Percentiles rank a stretch among this genome's conserved stretches.
These are phyloP conservation scores for Lypha dubia DNA, from an alignment of 2,888 invertebrate species.

Conservation along the genomic window DNA sequence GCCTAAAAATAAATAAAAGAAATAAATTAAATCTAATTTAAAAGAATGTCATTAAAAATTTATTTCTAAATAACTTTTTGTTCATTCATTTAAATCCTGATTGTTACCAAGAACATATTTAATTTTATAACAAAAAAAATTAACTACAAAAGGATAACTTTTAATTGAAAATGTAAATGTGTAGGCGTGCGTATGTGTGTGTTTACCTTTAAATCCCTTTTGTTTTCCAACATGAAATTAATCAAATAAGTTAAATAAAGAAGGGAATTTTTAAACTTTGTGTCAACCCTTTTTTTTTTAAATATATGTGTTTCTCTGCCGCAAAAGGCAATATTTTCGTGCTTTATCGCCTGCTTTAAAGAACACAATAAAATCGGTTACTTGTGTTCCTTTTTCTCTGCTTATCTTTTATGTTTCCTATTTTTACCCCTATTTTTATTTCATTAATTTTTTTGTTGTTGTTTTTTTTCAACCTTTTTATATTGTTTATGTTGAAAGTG, in stretches of 20 bases:
- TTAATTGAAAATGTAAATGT: not conserved
- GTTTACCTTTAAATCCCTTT: constrained; percentile 16
- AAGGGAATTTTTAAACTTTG: constrained; percentile 55
- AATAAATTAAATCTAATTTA: constrained; percentile 5
- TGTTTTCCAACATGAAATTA: constrained; percentile 40
- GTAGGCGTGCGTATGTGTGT: not conserved
- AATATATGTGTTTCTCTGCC: constrained; percentile 5
- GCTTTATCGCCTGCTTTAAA: constrained; percentile 68
- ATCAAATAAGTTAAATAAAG: constrained; percentile 55
- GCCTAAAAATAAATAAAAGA: constrained; percentile 84
- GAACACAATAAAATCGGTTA: constrained; percentile 9
- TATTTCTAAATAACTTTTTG: not conserved
- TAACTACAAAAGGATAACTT: not conserved
- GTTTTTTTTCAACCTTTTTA: constrained; percentile 28
- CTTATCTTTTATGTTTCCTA: not conserved
- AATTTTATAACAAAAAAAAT: not conserved
- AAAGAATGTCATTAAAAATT: not conserved
- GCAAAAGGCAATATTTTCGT: constrained; percentile 53
- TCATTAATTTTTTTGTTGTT: constrained; percentile 27
- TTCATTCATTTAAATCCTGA: not conserved
- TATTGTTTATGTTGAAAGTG: constrained; percentile 37
- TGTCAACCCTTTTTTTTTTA: constrained; percentile 23
- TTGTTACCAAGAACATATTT: constrained; percentile 17
- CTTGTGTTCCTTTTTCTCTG: constrained; percentile 7
- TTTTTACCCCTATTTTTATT: constrained; percentile 25